phyloP scores from a whole-genome alignment of 2,113 vertebrate genomes.

The Abramis brama region DNA sequence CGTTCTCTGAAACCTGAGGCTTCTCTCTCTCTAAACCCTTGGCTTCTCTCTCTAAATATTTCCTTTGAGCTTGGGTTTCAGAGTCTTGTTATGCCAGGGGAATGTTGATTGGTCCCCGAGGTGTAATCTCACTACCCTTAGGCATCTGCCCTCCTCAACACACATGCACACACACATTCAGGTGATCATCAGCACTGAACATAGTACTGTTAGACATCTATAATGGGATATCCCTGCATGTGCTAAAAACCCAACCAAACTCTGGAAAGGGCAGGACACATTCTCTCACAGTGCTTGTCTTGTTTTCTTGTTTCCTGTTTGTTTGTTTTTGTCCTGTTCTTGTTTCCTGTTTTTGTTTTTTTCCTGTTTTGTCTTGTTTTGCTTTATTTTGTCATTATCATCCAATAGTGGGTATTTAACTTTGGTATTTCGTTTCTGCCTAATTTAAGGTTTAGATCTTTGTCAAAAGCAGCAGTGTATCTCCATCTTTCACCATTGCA shows the following conservation, averaged over 20 bases:
- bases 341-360: not conserved
- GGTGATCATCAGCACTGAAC: not conserved
- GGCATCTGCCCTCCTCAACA: conserved; percentile 66
- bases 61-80: conserved; percentile 81
- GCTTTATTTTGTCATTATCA: not conserved
- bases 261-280: too few relatives aligned
- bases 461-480: not conserved
- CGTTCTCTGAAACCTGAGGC: conserved; percentile 34
- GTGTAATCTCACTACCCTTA: conserved; percentile 68
- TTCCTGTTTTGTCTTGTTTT: not conserved
- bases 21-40: conserved; percentile 67
- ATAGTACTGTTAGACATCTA: not conserved
- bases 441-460: not conserved
- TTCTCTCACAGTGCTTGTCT: too few relatives aligned
- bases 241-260: not conserved
- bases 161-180: not conserved
- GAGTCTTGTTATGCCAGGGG: conserved; percentile 76
- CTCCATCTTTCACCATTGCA: not conserved
- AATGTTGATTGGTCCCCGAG: conserved; percentile 68
- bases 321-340: not conserved
- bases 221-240: not conserved
- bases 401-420: too few relatives aligned
- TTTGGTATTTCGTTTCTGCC: too few relatives aligned
- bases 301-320: not conserved
- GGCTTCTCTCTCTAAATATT: conserved; percentile 79